phyloP scores from a whole-genome alignment of 2,113 vertebrate species.

The Plestiodon gilberti region DNA sequence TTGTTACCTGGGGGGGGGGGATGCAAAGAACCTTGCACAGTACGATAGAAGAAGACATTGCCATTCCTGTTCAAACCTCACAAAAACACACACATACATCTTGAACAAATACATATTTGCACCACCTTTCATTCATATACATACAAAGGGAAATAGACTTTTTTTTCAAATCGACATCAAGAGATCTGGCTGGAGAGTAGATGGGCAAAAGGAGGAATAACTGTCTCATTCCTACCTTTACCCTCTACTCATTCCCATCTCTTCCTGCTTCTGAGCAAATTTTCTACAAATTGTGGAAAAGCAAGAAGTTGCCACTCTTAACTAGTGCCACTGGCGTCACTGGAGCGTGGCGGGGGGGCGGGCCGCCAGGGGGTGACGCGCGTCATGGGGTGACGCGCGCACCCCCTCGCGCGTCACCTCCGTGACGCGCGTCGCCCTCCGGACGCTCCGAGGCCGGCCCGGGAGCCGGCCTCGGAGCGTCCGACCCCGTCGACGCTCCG shows the following conservation, averaged over 20 bases:
- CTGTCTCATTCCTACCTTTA: background rate
- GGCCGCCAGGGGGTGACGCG: too few relatives aligned
- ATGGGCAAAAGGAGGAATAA: background rate
- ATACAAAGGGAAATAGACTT: too few relatives aligned
- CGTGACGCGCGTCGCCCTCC: too few relatives aligned
- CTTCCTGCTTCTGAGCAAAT: background rate
- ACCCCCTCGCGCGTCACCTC: too few relatives aligned
- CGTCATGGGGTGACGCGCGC: too few relatives aligned
- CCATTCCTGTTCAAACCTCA: background rate
- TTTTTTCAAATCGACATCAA: too few relatives aligned
- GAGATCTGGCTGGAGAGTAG: background rate
- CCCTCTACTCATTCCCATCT: background rate
- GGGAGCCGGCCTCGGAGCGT: too few relatives aligned
- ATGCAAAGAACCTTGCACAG: too few relatives aligned
- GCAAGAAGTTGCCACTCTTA: background rate
- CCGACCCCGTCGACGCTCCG: too few relatives aligned
- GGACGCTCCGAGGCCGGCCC: too few relatives aligned
- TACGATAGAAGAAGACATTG: too few relatives aligned
- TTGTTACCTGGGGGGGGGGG: background rate
- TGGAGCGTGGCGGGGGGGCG: too few relatives aligned
- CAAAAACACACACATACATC: background rate
- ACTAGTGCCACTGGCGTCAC: background rate
- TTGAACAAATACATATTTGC: background rate
- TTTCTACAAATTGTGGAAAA: background rate
- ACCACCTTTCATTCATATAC: background rate